Evolutionary conservation across 2,113 vertebrate species (phyloP), one percentile per base, ranked within the genome.

Genomic region (Corynorhinus townsendii): DNA sequence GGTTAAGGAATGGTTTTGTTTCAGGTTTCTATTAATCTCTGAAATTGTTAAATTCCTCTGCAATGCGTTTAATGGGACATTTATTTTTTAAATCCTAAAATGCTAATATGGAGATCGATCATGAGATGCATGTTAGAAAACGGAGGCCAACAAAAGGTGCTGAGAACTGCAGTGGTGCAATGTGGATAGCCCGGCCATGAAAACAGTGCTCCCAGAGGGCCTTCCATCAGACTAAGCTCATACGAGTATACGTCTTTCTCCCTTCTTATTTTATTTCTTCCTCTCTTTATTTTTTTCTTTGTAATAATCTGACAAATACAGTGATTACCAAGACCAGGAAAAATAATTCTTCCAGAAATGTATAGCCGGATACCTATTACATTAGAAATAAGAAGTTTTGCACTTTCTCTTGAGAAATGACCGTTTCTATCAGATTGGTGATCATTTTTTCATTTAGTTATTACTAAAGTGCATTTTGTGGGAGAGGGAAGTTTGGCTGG

Each of bases 341-440:
- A 95, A 88, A 79, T 24, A 73, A 87, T 69, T 87, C 33, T 91
- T 89, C 33, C 20, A 68, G 52, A 87, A 77, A 68, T 62, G 24
- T 30, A 11, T n/a, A 81, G 26, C 2, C 72, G 54, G 33, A 45
- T 59, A 85, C 35, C 9, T 40, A 88, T 79, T 59, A 62, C 2
- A 30, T 75, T 90, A 93, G 73, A 89, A 84, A 90, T 6, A 64
- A 35, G 16, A 76, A 81, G 68, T 22, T 80, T 93, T 64, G 83
- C 7, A 40, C 16, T 64, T 86, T 91, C 52, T 85, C 33, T 84
- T 89, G 14, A 85, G 93, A 96, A 85, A 72, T 38, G 19, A 47
- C 17, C 38, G 56, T 81, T 76, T 86, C 20, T 87, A 11, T 81
- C 47, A 49, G 19, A 89, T 73, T 43, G 28, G 73, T 40, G 49